These are phyloP conservation scores for Danio kyathit DNA, from an alignment of 2,797 vertebrate species.

Conservation along the genomic window DNA sequence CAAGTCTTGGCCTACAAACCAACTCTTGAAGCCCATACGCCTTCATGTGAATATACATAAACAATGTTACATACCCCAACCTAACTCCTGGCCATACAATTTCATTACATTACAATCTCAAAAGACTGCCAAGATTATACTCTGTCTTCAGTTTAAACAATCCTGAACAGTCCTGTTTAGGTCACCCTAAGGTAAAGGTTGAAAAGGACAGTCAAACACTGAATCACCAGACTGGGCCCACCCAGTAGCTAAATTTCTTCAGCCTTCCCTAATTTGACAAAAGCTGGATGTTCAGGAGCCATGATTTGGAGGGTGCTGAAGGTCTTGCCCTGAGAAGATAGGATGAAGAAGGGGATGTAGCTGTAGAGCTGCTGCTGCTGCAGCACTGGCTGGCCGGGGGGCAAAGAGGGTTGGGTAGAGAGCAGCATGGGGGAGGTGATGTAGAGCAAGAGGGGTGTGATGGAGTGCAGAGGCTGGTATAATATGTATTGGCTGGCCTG, in stretches of 20 bases:
- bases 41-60: neutral
- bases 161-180: neutral
- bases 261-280: constrained; percentile 37
- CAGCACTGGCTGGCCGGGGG: constrained; percentile 85
- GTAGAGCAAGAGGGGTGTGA: constrained; percentile 91
- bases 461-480: constrained; percentile 97
- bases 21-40: neutral
- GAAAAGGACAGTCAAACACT: constrained; percentile 1
- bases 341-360: constrained; percentile 97
- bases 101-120: constrained; percentile 23
- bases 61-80: neutral
- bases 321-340: constrained; percentile 99
- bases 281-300: constrained; percentile 85
- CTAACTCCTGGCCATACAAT: constrained; percentile 6
- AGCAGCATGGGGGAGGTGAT: constrained; percentile 90
- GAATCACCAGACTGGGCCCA: neutral
- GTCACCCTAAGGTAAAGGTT: neutral
- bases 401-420: constrained; percentile 95
- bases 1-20: neutral
- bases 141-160: neutral
- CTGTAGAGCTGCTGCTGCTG: constrained; percentile 92
- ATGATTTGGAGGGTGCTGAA: constrained; percentile 97
- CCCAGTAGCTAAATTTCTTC: constrained; percentile 14
- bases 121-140: neutral
- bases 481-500: constrained; percentile 97